Conservation (phyloP, 2,888 invertebrate species). For the Cepaea hortensis region DNA sequence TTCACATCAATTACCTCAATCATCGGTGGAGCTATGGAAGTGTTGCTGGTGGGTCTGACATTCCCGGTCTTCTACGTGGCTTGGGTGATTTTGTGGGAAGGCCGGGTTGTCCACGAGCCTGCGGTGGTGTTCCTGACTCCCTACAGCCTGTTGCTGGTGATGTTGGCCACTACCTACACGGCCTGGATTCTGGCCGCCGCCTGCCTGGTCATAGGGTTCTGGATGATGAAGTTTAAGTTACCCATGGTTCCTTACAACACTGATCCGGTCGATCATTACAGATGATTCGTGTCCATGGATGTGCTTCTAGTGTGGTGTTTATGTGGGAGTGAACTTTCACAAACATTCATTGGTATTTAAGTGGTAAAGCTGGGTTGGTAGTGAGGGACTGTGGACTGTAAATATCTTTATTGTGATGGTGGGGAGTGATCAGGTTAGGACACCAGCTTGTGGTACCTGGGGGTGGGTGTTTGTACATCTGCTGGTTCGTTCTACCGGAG, state of each 20-base stretch:
- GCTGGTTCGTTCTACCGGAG: too few relatives aligned
- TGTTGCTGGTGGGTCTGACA: constrained; percentile 56
- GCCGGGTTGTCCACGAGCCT: constrained; percentile 60
- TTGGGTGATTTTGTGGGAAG: constrained; percentile 65
- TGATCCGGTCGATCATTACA: constrained; percentile 31
- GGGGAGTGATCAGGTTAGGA: too few relatives aligned
- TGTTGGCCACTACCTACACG: constrained; percentile 63
- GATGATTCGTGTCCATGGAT: constrained; percentile 3
- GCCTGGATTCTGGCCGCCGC: constrained; percentile 60
- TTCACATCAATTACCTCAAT: constrained; percentile 1
- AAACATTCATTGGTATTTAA: too few relatives aligned
- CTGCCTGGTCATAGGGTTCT: constrained; percentile 60
- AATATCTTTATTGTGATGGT: too few relatives aligned
- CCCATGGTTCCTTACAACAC: constrained; percentile 54
- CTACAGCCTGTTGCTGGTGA: constrained; percentile 59
- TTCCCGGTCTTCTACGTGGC: constrained; percentile 63
- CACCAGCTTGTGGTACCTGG: too few relatives aligned
- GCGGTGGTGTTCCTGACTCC: constrained; percentile 67
- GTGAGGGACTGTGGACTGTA: too few relatives aligned
- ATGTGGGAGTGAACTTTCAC: too few relatives aligned
- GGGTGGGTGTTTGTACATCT: too few relatives aligned
- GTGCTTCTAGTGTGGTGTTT: too few relatives aligned
- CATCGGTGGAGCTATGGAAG: constrained; percentile 61
- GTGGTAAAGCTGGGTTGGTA: too few relatives aligned
- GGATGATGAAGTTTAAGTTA: constrained; percentile 67